phyloP scores from a whole-genome alignment of 2,797 vertebrate genomes.

The Peromyscus attwateri region DNA sequence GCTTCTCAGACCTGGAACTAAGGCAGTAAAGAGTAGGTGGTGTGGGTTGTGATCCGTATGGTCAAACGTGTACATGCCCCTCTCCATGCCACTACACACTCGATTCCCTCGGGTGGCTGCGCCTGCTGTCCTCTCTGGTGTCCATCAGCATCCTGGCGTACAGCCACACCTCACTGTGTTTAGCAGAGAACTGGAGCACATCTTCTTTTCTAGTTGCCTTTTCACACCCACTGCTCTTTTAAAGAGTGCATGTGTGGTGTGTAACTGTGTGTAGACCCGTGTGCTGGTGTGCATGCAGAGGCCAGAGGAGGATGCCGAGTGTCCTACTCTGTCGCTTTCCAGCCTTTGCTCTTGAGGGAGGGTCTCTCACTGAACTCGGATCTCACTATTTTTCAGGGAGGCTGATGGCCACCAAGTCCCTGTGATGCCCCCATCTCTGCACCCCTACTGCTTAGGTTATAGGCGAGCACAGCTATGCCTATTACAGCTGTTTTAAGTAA shows the following conservation, averaged over 20 bases:
- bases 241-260: no score
- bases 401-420: background rate
- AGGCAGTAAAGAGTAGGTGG: background rate
- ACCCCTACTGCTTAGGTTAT: background rate
- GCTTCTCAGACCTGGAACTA: background rate
- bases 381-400: background rate
- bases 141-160: no score
- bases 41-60: background rate
- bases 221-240: background rate
- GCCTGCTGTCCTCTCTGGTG: background rate
- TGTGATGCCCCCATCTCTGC: background rate
- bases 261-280: background rate
- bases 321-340: background rate
- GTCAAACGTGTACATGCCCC: background rate
- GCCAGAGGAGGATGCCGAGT: background rate
- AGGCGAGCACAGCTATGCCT: background rate
- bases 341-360: background rate
- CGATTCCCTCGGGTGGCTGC: background rate
- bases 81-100: background rate
- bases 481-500: background rate
- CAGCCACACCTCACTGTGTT: background rate
- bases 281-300: background rate
- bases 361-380: background rate
- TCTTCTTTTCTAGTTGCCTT: background rate
- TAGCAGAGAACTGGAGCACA: background rate